Conservation (phyloP, 1,140 invertebrate species). For the Cydia amplana region DNA sequence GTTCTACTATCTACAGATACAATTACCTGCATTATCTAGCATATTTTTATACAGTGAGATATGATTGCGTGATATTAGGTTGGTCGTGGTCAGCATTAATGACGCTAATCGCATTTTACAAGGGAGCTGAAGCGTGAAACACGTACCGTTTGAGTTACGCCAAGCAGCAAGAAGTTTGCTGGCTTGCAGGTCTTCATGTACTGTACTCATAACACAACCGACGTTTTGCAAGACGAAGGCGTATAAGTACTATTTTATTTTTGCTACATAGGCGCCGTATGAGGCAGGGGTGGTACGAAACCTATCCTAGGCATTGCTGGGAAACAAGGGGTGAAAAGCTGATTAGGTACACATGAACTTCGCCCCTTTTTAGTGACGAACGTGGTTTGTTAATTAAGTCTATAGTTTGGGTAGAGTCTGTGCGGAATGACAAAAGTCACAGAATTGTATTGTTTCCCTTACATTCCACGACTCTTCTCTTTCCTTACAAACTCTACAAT, state of each 20-base stretch:
- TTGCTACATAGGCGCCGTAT: too few species aligned
- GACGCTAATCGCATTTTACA: constrained; percentile 9
- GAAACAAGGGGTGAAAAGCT: too few species aligned
- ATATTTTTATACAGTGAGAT: neutral
- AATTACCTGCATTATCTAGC: neutral
- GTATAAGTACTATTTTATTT: neutral
- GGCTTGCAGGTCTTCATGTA: neutral
- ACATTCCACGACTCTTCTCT: too few species aligned
- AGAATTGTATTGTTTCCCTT: too few species aligned
- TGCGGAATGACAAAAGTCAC: too few species aligned
- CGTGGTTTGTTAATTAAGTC: too few species aligned
- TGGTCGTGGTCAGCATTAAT: constrained; percentile 2
- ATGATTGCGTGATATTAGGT: neutral
- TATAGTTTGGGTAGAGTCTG: too few species aligned
- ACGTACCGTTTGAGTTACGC: neutral
- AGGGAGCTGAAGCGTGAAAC: neutral
- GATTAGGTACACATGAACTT: too few species aligned
- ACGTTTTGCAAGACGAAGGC: neutral
- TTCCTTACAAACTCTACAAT: too few species aligned
- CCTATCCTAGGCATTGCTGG: too few species aligned
- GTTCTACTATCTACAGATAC: neutral
- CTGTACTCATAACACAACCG: neutral
- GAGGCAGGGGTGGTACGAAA: too few species aligned
- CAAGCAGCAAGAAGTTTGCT: neutral
- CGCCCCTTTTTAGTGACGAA: too few species aligned